Evolutionary conservation across 2,888 invertebrate species (phyloP), one percentile per base, ranked within the genome.

Genomic region (Dryococelus australis): DNA sequence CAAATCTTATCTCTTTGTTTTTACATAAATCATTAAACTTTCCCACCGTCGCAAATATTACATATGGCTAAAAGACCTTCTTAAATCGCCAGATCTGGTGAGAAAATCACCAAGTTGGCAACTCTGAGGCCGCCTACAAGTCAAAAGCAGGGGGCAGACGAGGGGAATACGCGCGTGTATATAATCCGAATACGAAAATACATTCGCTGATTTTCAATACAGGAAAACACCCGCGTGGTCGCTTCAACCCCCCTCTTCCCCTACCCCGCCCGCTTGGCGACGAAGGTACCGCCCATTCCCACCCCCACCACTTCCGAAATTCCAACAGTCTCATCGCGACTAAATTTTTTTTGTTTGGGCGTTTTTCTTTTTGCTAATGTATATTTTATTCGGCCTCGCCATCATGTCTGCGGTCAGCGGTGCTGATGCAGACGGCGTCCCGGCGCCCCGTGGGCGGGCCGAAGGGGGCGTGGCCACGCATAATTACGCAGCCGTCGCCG

Each of bases 351-450:
- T 47, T 47, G 10, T 47, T 47, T 47, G 10, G 47, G 10, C 16
- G 2, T 35, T 28, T 28, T 83, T 83, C 26, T 83, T 83, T 83
- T 83, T 83, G 83, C 83, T 83, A 83, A 83, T 83, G 83, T 83
- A 83, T 83, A 83, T 83, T 83, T 83, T 83, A 83, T 83, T 83
- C 83, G 43, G 16, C 83, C 28, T 65, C 65, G 20, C 83, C 83
- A 83, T 83, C 35, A 83, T 83, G 28, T 35, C 83, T 35, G 35
- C 83, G 35, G 83, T 83, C 43, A 83, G 16, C 28, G 65, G 83
- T 24, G 83, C 83, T 83, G 26, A 83, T 35, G 43, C 24, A 2
- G 4, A 28, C 80, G 80, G 26, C 80, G 80, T 47, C 47, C 47
- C 47, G 47, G 16, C 47, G 47, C 47, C 47, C 47, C 24, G 65